Base-by-base conservation (phyloP, 2,113 vertebrate genomes). In the Tragelaphus strepsiceros region DNA sequence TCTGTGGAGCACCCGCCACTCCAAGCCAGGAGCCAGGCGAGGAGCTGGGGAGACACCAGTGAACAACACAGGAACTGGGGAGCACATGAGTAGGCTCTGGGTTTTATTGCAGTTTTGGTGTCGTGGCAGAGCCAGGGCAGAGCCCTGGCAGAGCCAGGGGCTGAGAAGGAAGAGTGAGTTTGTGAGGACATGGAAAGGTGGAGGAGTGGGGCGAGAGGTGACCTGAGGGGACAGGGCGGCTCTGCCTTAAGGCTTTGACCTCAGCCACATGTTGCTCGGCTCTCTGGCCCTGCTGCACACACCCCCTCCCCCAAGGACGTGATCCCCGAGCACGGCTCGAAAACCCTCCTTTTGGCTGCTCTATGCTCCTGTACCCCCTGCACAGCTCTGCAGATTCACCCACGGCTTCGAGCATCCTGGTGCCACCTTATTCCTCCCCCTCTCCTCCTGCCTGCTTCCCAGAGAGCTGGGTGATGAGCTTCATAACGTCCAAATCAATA, bases 401-500 rank as follows among this genome's bases (percentile, higher is more conserved):
- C 88, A 35, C 2, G 0, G 14, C 62, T 62, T 19, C 11, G 7
- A 88, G 92, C 7, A 0, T 49, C 43, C 81, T n/a, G n/a, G 24
- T 17, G 51, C 62, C 62, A 54, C 21, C 14, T 90, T 35, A 78
- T 53, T 74, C 43, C 46, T 51, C 53, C 43, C 32, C 64, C 49
- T 43, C 9, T 49, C 53, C 67, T 86, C 62, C 86, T 58, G 59
- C 51, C 43, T 2, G 3, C 54, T 62, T 74, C 82, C 62, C n/a
- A 87, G 94, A 94, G 85, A 87, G 54, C 32, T 80, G 81, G 82
- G 77, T 85, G 96, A 97, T 90, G 96, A 95, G 94, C 80, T 95
- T 92, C 94, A 35, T 51, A 87, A 88, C 46, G 19, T 61, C 64
- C 58, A 96, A 98, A 80, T 96, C n/a, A 7, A 80, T 97, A 92